phyloP scores from a whole-genome alignment of 2,797 vertebrate species.

The Lacerta bilineata region DNA sequence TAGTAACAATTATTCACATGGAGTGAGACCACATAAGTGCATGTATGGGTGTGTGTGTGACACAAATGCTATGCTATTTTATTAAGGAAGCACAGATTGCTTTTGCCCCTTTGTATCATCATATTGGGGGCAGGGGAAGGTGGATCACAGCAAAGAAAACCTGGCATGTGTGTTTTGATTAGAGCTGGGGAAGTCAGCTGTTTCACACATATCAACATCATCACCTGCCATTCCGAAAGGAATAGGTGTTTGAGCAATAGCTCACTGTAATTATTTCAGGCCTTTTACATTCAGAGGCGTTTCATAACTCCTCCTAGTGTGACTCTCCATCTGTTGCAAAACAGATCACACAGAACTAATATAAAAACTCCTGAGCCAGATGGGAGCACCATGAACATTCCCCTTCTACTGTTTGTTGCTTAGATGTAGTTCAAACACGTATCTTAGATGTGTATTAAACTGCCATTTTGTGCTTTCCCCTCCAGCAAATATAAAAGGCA shows the following conservation, averaged over 20 bases:
- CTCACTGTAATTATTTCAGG: constrained; percentile 52
- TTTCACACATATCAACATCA: constrained; percentile 50
- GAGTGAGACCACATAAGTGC: not conserved
- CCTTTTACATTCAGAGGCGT: constrained; percentile 55
- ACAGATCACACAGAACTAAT: constrained; percentile 54
- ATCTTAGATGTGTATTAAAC: constrained; percentile 40
- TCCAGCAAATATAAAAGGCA: constrained; percentile 58
- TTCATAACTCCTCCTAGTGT: constrained; percentile 43
- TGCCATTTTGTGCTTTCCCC: constrained; percentile 56
- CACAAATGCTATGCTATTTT: not conserved
- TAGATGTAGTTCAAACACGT: constrained; percentile 34
- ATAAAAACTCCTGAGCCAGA: constrained; percentile 51
- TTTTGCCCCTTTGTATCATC: not conserved
- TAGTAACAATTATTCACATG: not conserved
- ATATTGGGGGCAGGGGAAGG: not conserved
- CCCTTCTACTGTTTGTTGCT: constrained; percentile 31
- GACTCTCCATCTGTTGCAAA: constrained; percentile 54
- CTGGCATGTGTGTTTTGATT: constrained; percentile 34
- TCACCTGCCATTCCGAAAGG: constrained; percentile 57
- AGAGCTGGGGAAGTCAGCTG: constrained; percentile 38
- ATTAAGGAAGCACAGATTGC: no score
- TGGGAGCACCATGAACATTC: constrained; percentile 45
- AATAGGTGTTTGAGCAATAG: constrained; percentile 43
- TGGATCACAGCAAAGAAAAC: constrained; percentile 30
- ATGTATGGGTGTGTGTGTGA: not conserved